phyloP scores from a whole-genome alignment of 1,140 invertebrate genomes.

The Plectrocnemia conspersa region DNA sequence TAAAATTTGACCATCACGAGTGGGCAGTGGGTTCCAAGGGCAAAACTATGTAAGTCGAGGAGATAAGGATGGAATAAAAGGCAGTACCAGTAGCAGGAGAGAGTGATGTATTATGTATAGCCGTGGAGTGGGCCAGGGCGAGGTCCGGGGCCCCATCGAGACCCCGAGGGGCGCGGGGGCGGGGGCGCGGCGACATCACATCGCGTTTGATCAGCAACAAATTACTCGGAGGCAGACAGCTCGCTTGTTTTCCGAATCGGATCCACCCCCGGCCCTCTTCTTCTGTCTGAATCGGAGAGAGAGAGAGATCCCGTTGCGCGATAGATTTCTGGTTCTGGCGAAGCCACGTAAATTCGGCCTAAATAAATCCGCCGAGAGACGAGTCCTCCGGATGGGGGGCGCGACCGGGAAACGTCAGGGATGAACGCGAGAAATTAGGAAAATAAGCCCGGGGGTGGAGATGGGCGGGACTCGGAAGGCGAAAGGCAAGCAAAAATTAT shows the following conservation, averaged over 20 bases:
- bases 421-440: too few relatives aligned
- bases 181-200: slow-evolving; percentile 34
- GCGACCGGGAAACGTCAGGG: neutral
- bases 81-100: slow-evolving; percentile 10
- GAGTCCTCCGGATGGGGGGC: neutral
- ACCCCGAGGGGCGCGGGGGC: slow-evolving; percentile 1
- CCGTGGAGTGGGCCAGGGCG: slow-evolving; percentile 3
- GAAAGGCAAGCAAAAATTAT: too few relatives aligned
- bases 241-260: slow-evolving; percentile 32
- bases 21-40: slow-evolving; percentile 2
- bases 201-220: slow-evolving; percentile 37
- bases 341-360: slow-evolving; percentile 13
- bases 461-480: too few relatives aligned
- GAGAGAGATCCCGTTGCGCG: slow-evolving; percentile 14
- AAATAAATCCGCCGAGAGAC: slow-evolving; percentile 13
- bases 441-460: too few relatives aligned
- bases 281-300: neutral
- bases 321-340: slow-evolving; percentile 20
- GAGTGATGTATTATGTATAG: slow-evolving; percentile 32
- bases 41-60: slow-evolving; percentile 10
- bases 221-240: slow-evolving; percentile 34
- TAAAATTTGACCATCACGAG: slow-evolving; percentile 4
- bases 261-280: slow-evolving; percentile 11
- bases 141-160: neutral
- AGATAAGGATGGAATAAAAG: slow-evolving; percentile 33